Conservation (phyloP, 2,888 invertebrate species). For the Ethmia dodecea region DNA sequence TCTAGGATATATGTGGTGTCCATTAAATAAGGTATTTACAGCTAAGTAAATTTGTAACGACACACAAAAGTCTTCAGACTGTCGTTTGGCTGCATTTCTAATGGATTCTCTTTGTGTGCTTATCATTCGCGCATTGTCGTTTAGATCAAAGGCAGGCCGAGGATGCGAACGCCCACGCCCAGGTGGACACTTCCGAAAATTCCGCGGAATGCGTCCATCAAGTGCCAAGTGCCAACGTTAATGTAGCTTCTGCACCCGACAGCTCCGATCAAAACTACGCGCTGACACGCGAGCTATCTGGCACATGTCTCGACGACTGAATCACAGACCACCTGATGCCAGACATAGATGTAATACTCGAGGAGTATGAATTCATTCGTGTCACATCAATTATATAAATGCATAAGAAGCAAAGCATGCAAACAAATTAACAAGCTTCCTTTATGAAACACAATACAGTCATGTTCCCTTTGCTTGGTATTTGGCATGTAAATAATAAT, state of each 20-base stretch:
- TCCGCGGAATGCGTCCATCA: constrained; percentile 37
- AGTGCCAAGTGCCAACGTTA: constrained; percentile 43
- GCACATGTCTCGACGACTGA: constrained; percentile 28
- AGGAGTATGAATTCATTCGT: constrained; percentile 5
- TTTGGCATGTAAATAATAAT: too few relatives aligned
- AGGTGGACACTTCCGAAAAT: constrained; percentile 56
- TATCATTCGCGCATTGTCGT: constrained; percentile 26
- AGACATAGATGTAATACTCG: constrained; percentile 2
- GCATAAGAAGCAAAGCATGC: too few relatives aligned
- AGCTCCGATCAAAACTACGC: constrained; percentile 33
- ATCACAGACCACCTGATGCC: constrained; percentile 16
- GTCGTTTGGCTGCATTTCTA: too few relatives aligned
- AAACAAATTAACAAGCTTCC: too few relatives aligned
- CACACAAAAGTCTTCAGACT: too few relatives aligned
- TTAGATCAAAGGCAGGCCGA: constrained; percentile 44
- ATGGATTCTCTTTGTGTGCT: constrained; percentile 27
- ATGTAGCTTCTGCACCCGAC: constrained; percentile 26
- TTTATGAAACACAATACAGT: too few relatives aligned
- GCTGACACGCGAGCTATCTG: constrained; percentile 37
- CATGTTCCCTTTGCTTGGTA: too few relatives aligned
- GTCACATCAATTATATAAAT: constrained; percentile 8
- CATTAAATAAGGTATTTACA: too few relatives aligned
- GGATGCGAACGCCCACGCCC: constrained; percentile 45
- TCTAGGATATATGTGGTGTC: too few relatives aligned
- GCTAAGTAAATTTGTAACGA: too few relatives aligned